Conservation (phyloP, 2,113 vertebrate genomes). For the Alosa alosa region DNA sequence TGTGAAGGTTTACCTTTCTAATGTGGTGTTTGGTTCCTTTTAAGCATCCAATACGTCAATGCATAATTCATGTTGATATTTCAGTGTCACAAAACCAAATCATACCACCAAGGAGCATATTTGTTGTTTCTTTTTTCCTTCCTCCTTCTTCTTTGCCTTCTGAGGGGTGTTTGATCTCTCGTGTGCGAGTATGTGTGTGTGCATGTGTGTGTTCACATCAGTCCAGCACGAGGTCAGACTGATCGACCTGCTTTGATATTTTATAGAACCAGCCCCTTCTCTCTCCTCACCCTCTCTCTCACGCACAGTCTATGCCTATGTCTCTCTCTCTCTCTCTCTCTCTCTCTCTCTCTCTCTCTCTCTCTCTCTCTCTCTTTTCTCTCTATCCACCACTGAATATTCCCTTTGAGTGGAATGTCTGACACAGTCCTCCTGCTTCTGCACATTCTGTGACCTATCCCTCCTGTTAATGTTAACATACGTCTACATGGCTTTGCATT, state of each 20-base stretch:
- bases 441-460: neutral
- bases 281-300: neutral
- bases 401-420: neutral
- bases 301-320: neutral
- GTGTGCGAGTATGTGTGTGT: neutral
- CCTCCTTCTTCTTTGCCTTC: neutral
- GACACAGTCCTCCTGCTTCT: neutral
- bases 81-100: slow-evolving; percentile 28
- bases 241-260: slow-evolving; percentile 63
- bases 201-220: slow-evolving; percentile 18
- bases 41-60: slow-evolving; percentile 6
- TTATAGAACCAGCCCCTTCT: slow-evolving; percentile 44
- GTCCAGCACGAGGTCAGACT: slow-evolving; percentile 50
- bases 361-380: neutral
- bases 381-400: slow-evolving; percentile 1
- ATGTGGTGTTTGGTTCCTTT: slow-evolving; percentile 4
- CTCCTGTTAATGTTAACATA: neutral
- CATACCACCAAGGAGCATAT: slow-evolving; percentile 21
- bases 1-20: neutral
- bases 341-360: neutral
- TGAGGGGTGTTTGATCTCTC: neutral
- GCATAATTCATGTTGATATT: slow-evolving; percentile 17
- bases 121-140: slow-evolving; percentile 48
- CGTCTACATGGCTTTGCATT: neutral
- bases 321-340: neutral